Percentiles rank a stretch among this genome's conserved stretches.
phyloP scores from a whole-genome alignment of 1,140 invertebrate species.

The Drosophila gunungcola region DNA sequence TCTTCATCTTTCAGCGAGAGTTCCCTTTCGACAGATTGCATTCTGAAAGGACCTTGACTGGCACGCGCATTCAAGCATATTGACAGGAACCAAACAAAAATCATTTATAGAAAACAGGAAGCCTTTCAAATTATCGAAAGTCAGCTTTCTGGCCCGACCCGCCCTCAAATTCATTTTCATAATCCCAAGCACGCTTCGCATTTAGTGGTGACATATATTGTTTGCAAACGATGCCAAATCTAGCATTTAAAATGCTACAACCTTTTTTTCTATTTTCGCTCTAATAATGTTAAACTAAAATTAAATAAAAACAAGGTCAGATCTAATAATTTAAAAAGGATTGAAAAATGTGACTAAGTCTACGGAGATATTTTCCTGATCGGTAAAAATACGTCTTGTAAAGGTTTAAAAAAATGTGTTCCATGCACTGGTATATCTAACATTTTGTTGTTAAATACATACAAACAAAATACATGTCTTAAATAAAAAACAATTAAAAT shows the following conservation, averaged over 20 bases:
- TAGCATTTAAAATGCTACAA: background rate
- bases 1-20: slow-evolving; percentile 43
- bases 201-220: slow-evolving; percentile 8
- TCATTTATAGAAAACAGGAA: slow-evolving; percentile 36
- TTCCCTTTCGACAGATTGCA: slow-evolving; percentile 22
- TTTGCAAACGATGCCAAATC: background rate
- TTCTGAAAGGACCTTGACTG: slow-evolving; percentile 43
- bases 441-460: no score
- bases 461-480: no score
- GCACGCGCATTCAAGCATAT: slow-evolving; percentile 41
- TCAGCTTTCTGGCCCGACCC: slow-evolving; percentile 43
- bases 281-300: no score
- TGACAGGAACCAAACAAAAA: slow-evolving; percentile 37
- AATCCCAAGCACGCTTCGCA: slow-evolving; percentile 42
- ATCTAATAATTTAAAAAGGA: no score
- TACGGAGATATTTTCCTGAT: no score
- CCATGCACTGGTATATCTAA: no score
- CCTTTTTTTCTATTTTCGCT: background rate
- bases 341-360: no score
- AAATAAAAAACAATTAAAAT: background rate
- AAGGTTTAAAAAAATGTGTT: no score
- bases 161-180: slow-evolving; percentile 52
- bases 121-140: slow-evolving; percentile 50
- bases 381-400: no score
- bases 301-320: no score